Percentiles rank a stretch among this genome's conserved stretches.
phyloP scores from a whole-genome alignment of 2,797 vertebrate genomes.

The Florisuga fusca region DNA sequence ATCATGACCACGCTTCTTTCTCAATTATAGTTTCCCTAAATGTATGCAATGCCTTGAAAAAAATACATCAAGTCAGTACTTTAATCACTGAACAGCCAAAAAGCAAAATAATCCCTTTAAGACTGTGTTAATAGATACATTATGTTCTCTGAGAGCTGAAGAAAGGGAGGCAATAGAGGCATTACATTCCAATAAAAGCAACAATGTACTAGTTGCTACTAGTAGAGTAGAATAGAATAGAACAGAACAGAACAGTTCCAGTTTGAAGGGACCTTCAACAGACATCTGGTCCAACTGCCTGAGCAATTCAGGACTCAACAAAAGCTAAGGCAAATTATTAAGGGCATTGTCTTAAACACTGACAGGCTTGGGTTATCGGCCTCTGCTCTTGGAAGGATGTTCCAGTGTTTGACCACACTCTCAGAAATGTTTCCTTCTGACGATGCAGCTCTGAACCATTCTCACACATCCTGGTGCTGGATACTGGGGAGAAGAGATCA shows the following conservation, averaged over 20 bases:
- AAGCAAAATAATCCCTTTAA: not conserved
- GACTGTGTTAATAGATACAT: not conserved
- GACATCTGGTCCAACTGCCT: not conserved
- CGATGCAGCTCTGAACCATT: not conserved
- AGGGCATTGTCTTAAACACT: not conserved
- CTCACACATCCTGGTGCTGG: fast-evolving
- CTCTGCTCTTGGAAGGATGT: not conserved
- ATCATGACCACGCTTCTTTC: not conserved
- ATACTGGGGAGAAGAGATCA: not conserved
- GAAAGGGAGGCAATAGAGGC: not conserved
- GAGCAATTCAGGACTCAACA: not conserved
- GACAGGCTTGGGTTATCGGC: not conserved
- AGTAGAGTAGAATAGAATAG: not conserved
- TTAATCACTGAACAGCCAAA: not conserved
- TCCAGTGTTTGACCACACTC: too few species aligned
- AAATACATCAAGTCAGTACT: not conserved
- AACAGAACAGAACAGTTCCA: not conserved
- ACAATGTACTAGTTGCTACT: not conserved
- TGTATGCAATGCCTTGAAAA: not conserved
- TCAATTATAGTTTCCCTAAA: not conserved
- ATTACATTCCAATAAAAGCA: not conserved
- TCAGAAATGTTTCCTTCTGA: not conserved
- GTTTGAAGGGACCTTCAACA: not conserved
- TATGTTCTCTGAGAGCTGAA: not conserved
- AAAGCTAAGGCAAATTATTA: not conserved